Conservation (phyloP, 2,888 invertebrate genomes). For the Cosmopolites sordidus region DNA sequence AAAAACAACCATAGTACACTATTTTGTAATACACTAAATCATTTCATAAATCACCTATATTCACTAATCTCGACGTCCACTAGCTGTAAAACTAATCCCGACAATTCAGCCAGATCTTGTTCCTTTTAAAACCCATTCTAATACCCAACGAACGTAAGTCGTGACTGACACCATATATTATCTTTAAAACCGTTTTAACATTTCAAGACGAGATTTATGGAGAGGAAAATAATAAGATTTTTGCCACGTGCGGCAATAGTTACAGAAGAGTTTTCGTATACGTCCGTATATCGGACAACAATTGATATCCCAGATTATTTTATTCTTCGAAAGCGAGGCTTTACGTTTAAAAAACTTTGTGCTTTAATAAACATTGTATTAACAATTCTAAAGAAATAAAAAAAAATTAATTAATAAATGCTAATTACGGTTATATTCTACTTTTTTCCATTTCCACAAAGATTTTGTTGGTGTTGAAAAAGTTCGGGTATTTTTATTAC, state of each 20-base stretch:
- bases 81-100: background rate
- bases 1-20: background rate
- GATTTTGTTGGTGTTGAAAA: too few relatives aligned
- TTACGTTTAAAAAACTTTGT: too few relatives aligned
- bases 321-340: too few relatives aligned
- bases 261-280: conserved; percentile 10
- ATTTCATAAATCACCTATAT: background rate
- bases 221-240: conserved; percentile 24
- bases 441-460: too few relatives aligned
- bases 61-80: background rate
- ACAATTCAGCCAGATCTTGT: background rate
- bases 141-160: conserved; percentile 14
- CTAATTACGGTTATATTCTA: too few relatives aligned
- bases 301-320: too few relatives aligned
- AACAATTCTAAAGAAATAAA: too few relatives aligned
- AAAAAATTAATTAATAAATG: too few relatives aligned
- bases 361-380: too few relatives aligned
- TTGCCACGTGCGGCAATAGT: conserved; percentile 23
- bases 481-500: too few relatives aligned
- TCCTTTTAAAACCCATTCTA: background rate
- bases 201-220: conserved; percentile 25
- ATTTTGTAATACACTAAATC: conserved; percentile 1
- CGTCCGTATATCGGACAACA: too few relatives aligned
- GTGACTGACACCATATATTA: conserved; percentile 27
- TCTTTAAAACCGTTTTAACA: conserved; percentile 26